These are phyloP conservation scores for Callimorpha dominula DNA, from an alignment of 2,888 invertebrate genomes.

Conservation along the genomic window DNA sequence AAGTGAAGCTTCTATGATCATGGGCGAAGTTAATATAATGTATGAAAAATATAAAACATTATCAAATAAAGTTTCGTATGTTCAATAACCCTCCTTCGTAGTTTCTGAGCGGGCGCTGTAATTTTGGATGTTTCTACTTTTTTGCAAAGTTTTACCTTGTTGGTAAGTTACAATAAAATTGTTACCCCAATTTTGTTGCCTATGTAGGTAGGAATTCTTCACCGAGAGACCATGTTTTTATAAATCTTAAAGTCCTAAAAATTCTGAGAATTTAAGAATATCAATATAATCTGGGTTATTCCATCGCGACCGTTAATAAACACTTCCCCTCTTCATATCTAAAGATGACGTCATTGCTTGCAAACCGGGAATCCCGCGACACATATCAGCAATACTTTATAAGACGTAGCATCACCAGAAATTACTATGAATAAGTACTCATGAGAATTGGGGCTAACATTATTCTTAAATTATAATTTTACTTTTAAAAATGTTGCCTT, in stretches of 20 bases:
- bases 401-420: not conserved
- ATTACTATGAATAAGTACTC: not conserved
- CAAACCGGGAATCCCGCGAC: not conserved
- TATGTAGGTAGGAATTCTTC: slow-evolving; percentile 18
- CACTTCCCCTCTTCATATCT: not conserved
- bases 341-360: not conserved
- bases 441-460: not conserved
- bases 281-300: not conserved
- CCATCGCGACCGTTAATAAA: not conserved
- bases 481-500: too few relatives aligned
- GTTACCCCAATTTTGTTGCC: slow-evolving; percentile 21
- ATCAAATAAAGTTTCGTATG: too few relatives aligned
- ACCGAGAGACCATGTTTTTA: not conserved
- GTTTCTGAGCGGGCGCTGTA: slow-evolving; percentile 17
- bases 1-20: too few relatives aligned
- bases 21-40: not conserved
- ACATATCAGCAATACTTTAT: not conserved
- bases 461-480: not conserved
- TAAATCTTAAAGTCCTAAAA: too few relatives aligned
- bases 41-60: not conserved
- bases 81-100: slow-evolving; percentile 23
- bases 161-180: slow-evolving; percentile 20
- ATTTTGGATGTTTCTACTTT: slow-evolving; percentile 40
- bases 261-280: not conserved
- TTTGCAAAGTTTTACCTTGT: slow-evolving; percentile 27